Evolutionary conservation across 92 coral and sea anemone species (phyloP), one percentile per base, ranked within the genome.

Genomic region (Pocillopora meandrina): DNA sequence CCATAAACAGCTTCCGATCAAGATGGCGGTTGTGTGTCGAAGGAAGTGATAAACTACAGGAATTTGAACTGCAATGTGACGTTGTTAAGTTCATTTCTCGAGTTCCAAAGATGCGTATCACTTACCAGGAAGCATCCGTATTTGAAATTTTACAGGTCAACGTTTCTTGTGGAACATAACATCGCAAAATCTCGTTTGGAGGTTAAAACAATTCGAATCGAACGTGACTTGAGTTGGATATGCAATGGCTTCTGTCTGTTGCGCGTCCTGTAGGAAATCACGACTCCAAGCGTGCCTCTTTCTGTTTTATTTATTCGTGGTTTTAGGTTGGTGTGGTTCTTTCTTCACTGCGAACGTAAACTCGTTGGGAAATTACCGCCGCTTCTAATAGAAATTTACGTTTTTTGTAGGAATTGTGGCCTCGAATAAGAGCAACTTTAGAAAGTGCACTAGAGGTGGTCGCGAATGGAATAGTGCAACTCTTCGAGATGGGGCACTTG

Each of bases 401-500:
- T 52, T 42, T 55, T 2, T 82, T 64, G 11, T 63, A 82, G 86
- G 73, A 62, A 42, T 72, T 47, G 80, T 82, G 35, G 61, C 70
- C 69, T 81, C 89, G 71, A 84, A 77, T 14, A 66, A 82, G 14
- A 86, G 68, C 23, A 61, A 66, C 59, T 83, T 84, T 70, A 88
- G 73, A 31, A 79, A 89, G 52, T 90, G 89, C 85, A 61, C 64
- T 18, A 87, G 71, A 33, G 88, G 81, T 76, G 95, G 92, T 7
- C 92, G 93, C 31, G 89, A 65, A 60, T 75, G 87, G 81, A 4
- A 26, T 6, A 77, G 61, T 6, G 81, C 87, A 18, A 84, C 93
- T 13, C 84, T 96, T 64, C 89, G 85, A 59, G 93, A 87, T 9
- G 98, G 98, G 16, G 89, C 91, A 65, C 78, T 86, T 9, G 99